Base-by-base conservation (phyloP, 2,797 vertebrate genomes). In the Rousettus madagascariensis region DNA sequence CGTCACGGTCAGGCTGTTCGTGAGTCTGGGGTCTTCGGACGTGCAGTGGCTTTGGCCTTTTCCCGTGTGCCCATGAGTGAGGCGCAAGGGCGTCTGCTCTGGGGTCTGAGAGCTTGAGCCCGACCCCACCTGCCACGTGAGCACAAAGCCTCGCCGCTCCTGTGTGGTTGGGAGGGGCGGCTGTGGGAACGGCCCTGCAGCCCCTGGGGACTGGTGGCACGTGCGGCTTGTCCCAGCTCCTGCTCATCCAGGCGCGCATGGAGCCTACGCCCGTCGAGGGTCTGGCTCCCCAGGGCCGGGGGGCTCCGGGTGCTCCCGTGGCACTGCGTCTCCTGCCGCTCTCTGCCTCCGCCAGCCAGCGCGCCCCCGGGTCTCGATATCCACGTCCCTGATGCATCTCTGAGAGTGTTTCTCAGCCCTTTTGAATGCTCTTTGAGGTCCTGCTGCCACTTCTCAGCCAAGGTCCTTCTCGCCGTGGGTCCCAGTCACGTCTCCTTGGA, bases 371-470 rank as follows among this genome's bases (percentile, higher is more conserved):
- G 8, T 63, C 61, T 41, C 26, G 19, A 30, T 16, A 20, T 38
- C 49, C 30, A 4, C 0, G 19, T 38, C 17, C 9, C 6, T 75
- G 10, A 49, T 9, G 41, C 28, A 51, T 28, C 38, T 12, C 49
- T 0, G 2, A n/a, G 20, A 22, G 17, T 17, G 80, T 43, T 43
- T 33, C 26, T 26, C 20, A 43, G 22, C 13, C 16, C 16, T 59
- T 15, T 30, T 0, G 38, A n/a, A 33, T 51, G 12, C 16, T 41
- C 30, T n/a, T 7, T 41, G 49, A 20, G 36, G 22, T 4, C 38
- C 13, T 11, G 2, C 19, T 1, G 1, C 12, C 26, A 3, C 16
- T 85, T 90, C 36, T 72, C 13, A 11, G 1, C 15, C 0, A 0
- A 36, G 38, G 63, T 43, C 30, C 43, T 41, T 43, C 43, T 43